Evolutionary conservation across 2,797 vertebrate genomes (phyloP).

Genomic region (Acanthurus leucopareius): DNA sequence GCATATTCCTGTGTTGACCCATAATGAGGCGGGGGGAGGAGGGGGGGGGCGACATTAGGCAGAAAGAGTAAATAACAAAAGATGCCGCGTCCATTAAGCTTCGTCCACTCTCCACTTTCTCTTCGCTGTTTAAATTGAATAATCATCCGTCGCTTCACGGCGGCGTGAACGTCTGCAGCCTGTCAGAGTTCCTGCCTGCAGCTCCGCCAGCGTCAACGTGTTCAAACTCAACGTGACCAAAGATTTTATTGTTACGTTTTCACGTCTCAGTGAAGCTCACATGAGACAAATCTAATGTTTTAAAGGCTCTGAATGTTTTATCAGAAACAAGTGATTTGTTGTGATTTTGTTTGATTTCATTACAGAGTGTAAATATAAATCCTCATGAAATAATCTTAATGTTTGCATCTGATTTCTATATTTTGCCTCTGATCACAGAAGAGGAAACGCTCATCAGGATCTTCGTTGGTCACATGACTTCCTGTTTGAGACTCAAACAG

Average conservation of each 20-base stretch:
- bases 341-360: not conserved
- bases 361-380: too few relatives aligned
- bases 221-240: not conserved
- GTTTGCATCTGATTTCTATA: not conserved
- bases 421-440: too few relatives aligned
- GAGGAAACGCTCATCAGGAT: too few relatives aligned
- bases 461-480: too few relatives aligned
- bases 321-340: not conserved
- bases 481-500: too few relatives aligned
- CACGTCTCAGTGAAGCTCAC: too few relatives aligned
- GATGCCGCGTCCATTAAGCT: constrained; percentile 63
- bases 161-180: constrained; percentile 40
- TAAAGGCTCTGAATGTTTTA: too few relatives aligned
- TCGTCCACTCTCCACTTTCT: constrained; percentile 33
- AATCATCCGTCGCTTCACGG: constrained; percentile 47
- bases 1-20: constrained; percentile 64
- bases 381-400: not conserved
- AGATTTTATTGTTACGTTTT: too few relatives aligned
- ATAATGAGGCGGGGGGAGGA: constrained; percentile 60
- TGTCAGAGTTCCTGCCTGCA: constrained; percentile 13
- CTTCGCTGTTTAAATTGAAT: constrained; percentile 57
- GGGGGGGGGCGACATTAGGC: constrained; percentile 55
- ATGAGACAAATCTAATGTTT: too few relatives aligned
- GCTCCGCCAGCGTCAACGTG: too few relatives aligned
- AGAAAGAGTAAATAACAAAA: constrained; percentile 75